A percentile compares a stretch with the other conserved stretches of the same genome.
Evolutionary conservation across 2,888 invertebrate species (phyloP).

Genomic region (Suillia variegata): DNA sequence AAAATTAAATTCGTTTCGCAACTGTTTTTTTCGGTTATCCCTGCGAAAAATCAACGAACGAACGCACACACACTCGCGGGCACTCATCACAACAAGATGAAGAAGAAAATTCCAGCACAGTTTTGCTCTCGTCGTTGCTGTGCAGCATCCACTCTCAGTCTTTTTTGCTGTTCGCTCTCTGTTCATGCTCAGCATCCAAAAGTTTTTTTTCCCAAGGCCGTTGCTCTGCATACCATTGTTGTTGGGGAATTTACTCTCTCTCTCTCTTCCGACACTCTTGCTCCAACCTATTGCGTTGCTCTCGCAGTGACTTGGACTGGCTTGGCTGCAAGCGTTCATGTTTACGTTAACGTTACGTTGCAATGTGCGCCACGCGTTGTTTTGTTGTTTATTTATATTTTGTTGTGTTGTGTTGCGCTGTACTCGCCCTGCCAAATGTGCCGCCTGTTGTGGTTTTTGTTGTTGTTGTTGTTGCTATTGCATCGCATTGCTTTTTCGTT

Average conservation of each 20-base stretch:
- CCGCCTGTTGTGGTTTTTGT: constrained; percentile 23
- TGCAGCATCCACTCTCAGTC: neutral
- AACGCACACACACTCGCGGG: no score
- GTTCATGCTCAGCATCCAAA: neutral
- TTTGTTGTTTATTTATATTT: constrained; percentile 16
- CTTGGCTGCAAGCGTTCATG: neutral
- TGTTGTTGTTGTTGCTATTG: constrained; percentile 15
- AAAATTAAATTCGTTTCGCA: constrained; percentile 29
- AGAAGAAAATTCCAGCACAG: neutral
- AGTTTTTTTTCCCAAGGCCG: neutral
- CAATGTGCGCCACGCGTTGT: neutral
- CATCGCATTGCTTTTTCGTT: constrained; percentile 23
- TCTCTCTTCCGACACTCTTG: no score
- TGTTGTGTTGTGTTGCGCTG: constrained; percentile 4
- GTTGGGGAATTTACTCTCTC: neutral
- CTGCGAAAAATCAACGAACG: constrained; percentile 5
- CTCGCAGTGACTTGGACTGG: neutral
- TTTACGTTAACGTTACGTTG: neutral
- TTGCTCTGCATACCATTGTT: neutral
- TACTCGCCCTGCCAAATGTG: constrained; percentile 11
- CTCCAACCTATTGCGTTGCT: neutral
- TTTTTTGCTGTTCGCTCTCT: neutral
- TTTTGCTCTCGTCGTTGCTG: no score
- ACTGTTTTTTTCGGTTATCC: neutral
- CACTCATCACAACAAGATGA: neutral